These are phyloP conservation scores for Otolemur garnettii DNA, from an alignment of 2,113 vertebrate genomes.

Conservation along the genomic window DNA sequence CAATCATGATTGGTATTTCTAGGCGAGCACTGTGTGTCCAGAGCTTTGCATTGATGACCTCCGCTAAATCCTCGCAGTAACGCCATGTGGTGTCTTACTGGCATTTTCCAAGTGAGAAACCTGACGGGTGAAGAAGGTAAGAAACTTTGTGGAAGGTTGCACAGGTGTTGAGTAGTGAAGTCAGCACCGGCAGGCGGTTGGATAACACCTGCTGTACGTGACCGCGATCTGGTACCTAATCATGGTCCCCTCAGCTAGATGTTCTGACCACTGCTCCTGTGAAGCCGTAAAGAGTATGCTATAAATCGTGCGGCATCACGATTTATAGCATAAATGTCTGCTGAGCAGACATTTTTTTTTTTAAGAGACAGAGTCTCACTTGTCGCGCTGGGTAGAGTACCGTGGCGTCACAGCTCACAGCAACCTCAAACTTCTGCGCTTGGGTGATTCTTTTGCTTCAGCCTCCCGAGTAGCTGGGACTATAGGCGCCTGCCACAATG, in stretches of 20 bases:
- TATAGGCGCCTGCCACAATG: too few relatives aligned
- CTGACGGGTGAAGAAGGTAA: neutral
- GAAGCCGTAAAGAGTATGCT: neutral
- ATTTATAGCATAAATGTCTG: too few relatives aligned
- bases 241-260: neutral
- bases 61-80: neutral
- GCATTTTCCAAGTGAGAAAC: neutral
- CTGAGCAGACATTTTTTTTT: neutral
- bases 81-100: too few relatives aligned
- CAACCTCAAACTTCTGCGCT: too few relatives aligned
- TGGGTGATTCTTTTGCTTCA: too few relatives aligned
- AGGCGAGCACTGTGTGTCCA: neutral
- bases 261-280: neutral
- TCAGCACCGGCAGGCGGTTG: neutral
- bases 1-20: neutral
- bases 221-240: neutral
- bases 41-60: neutral
- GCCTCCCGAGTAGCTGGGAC: too few relatives aligned
- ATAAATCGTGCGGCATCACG: neutral
- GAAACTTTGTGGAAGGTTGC: neutral
- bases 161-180: neutral
- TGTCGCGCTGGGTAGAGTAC: too few relatives aligned
- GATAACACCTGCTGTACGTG: neutral
- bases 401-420: too few relatives aligned
- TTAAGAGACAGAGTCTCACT: too few relatives aligned